Base-by-base conservation (phyloP, 1,140 invertebrate species). In the Brachionus manjavacas region DNA sequence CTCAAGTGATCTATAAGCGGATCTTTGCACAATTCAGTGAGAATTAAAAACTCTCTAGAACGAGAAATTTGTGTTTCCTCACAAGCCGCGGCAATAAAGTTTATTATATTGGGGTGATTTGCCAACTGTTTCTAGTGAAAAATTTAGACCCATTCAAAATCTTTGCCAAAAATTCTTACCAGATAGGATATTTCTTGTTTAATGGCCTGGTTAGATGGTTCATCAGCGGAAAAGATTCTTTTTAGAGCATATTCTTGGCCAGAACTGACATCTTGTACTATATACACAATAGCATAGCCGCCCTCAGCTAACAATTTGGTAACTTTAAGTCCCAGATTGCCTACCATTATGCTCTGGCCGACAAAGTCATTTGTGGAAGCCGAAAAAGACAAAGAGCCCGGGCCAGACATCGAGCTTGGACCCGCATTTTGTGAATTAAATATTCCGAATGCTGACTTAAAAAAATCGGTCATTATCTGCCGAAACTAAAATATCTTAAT, bases 261-360 rank as follows among this genome's bases (percentile, higher is more conserved):
- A 85, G 92, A 93, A 83, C 92, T 92, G 83, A 94, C 89, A 91
- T 96, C 95, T 92, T 96, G 94, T 85, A 94, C 95, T 85, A 95
- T 93, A 92, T 94, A 97, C 72, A 97, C 95, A 91, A 95, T 94
- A 70, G 95, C 95, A 92, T 95, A 97, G 86, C 95, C 95, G 92
- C 95, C 95, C 96, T 97, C 95, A 72, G 95, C 95, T 86, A 97
- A 94, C 86, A 96, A 93, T 91, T 93, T 93, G 89, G 94, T 95
- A 68, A 96, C 94, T 88, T 94, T 92, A 84, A 97, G 90, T 91
- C 95, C 96, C 87, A 95, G 93, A 88, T 93, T 94, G 86, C 93
- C 94, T 86, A 97, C 92, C 91, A 97, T 95, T 68, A 97, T 92
- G 86, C 92, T 91, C 91, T 96, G 94, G 41, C 95, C 95, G 84